These are phyloP conservation scores for Nipponia nippon DNA, from an alignment of 2,113 vertebrate genomes.

Conservation along the genomic window DNA sequence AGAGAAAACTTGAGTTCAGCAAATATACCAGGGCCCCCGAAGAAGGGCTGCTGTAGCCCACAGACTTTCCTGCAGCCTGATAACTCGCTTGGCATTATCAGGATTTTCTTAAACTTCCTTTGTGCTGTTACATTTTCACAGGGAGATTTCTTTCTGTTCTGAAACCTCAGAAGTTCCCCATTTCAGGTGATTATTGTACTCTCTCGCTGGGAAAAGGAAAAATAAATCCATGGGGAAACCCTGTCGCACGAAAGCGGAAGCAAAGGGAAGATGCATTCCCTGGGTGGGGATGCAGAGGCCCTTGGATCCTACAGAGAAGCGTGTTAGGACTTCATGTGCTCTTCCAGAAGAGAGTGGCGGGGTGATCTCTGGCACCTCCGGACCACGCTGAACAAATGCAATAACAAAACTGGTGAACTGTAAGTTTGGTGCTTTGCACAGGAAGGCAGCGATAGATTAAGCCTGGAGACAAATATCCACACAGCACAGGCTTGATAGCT, in stretches of 20 bases:
- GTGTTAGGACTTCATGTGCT: constrained; percentile 9
- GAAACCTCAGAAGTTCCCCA: constrained; percentile 27
- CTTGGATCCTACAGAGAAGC: constrained; percentile 45
- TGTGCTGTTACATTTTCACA: constrained; percentile 13
- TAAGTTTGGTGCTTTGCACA: neutral
- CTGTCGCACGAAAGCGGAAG: neutral
- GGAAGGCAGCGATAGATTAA: neutral
- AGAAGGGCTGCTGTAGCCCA: neutral
- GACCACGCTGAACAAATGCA: neutral
- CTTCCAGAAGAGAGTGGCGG: neutral
- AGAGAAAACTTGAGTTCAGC: neutral
- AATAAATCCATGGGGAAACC: constrained; percentile 15
- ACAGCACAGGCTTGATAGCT: neutral
- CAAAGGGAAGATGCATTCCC: constrained; percentile 2
- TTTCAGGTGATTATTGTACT: constrained; percentile 31
- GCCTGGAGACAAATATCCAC: neutral
- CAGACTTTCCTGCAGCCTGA: neutral
- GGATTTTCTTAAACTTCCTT: constrained; percentile 30
- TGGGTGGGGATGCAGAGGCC: constrained; percentile 3
- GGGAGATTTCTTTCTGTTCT: constrained; percentile 48
- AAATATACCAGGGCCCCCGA: neutral
- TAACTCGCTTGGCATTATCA: neutral
- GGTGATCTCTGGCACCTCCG: neutral
- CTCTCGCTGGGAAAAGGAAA: constrained; percentile 27
- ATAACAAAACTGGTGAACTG: neutral